Evolutionary conservation across 2,888 invertebrate genomes (phyloP).

Genomic region (Halictus ligatus): DNA sequence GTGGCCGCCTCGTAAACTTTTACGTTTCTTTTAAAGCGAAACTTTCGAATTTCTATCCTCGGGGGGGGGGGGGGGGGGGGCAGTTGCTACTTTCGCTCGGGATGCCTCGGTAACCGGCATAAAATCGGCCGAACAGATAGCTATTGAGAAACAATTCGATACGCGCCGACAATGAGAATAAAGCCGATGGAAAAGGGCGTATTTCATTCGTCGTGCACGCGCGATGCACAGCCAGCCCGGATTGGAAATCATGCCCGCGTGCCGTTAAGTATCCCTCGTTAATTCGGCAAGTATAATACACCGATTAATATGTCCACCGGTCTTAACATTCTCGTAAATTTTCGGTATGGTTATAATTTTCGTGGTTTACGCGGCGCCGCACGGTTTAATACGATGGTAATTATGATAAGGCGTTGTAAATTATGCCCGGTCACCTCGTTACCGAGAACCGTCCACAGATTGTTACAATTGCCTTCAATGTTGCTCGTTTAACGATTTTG

Average conservation of each 20-base stretch:
- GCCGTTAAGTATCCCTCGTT: constrained; percentile 20
- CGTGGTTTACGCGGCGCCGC: constrained; percentile 15
- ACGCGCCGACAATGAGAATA: constrained; percentile 20
- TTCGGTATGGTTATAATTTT: constrained; percentile 37
- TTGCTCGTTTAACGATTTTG: constrained; percentile 2
- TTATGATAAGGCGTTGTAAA: constrained; percentile 49
- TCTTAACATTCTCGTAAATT: constrained; percentile 55
- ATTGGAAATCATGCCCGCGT: constrained; percentile 10
- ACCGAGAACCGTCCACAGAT: constrained; percentile 15
- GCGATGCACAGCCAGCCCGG: background rate
- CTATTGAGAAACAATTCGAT: constrained; percentile 27
- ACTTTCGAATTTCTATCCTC: constrained; percentile 51
- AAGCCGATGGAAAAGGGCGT: constrained; percentile 1
- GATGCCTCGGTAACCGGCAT: constrained; percentile 4
- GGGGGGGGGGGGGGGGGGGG: background rate
- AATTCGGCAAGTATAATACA: constrained; percentile 42
- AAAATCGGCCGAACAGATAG: background rate
- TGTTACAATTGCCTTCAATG: constrained; percentile 46
- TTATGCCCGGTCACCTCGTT: constrained; percentile 32
- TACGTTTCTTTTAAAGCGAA: constrained; percentile 36
- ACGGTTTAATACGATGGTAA: constrained; percentile 36
- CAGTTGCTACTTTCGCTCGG: constrained; percentile 39
- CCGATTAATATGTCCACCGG: constrained; percentile 37
- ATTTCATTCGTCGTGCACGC: constrained; percentile 1
- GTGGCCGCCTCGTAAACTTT: constrained; percentile 52